A percentile compares a stretch with the other conserved stretches of the same genome.
phyloP scores from a whole-genome alignment of 1,140 invertebrate species.

The Hesperophylax magnus region DNA sequence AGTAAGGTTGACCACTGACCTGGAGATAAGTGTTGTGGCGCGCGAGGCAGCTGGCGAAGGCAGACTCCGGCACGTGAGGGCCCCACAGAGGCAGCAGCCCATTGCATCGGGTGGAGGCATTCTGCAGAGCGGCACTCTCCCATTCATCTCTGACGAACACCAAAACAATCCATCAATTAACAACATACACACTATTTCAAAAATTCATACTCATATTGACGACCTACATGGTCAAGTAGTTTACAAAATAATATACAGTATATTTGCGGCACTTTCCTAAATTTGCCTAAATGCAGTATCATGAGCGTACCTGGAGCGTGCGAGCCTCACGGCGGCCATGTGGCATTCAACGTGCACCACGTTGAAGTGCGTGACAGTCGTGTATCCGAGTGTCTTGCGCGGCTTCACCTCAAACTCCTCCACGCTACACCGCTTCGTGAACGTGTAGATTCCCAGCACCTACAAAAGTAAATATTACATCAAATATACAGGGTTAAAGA shows the following conservation, averaged over 20 bases:
- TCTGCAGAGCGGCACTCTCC: constrained; percentile 97
- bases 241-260: too few relatives aligned
- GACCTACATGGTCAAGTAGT: too few relatives aligned
- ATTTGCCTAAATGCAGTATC: too few relatives aligned
- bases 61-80: constrained; percentile 94
- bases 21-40: constrained; percentile 90
- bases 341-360: constrained; percentile 98
- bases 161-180: neutral
- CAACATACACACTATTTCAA: too few relatives aligned
- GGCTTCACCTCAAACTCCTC: constrained; percentile 93
- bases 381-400: constrained; percentile 88
- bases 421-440: constrained; percentile 95
- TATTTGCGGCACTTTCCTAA: too few relatives aligned
- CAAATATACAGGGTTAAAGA: too few relatives aligned
- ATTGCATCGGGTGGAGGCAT: constrained; percentile 98
- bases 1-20: constrained; percentile 68
- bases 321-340: constrained; percentile 90
- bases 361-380: constrained; percentile 98
- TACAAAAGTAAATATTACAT: constrained; percentile 49
- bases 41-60: constrained; percentile 94
- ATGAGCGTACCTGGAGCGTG: constrained; percentile 71
- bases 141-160: constrained; percentile 85
- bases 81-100: constrained; percentile 97
- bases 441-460: constrained; percentile 96
- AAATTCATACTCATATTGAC: too few relatives aligned